Conservation (phyloP, 2,888 invertebrate species). For the Nemoura dubitans region DNA sequence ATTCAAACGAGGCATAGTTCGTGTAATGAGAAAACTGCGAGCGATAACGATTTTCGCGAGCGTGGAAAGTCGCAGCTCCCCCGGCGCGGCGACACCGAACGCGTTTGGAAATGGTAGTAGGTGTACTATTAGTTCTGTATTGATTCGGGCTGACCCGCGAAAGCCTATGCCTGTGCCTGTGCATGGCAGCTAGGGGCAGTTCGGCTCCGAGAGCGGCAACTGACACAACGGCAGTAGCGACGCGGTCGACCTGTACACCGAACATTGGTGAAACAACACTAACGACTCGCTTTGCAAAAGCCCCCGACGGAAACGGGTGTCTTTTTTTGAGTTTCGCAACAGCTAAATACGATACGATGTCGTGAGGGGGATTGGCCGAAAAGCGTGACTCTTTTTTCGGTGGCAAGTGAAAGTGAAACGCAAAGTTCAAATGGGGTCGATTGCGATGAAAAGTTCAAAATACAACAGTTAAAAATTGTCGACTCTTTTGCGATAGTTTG, state of each 20-base stretch:
- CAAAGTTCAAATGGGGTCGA: conserved; percentile 31
- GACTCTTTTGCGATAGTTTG: not conserved
- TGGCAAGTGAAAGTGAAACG: conserved; percentile 32
- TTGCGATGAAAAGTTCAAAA: conserved; percentile 13
- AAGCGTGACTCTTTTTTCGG: not conserved
- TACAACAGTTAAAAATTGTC: not conserved
- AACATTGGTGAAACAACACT: too few relatives aligned
- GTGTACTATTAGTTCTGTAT: conserved; percentile 46
- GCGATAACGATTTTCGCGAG: not conserved
- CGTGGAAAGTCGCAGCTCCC: not conserved
- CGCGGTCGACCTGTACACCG: not conserved
- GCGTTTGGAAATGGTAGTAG: conserved; percentile 34
- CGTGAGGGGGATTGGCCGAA: not conserved
- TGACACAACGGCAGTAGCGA: not conserved
- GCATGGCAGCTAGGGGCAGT: conserved; percentile 26
- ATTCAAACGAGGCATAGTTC: not conserved
- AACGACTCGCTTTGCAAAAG: too few relatives aligned
- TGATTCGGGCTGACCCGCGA: conserved; percentile 49
- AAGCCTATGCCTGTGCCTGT: conserved; percentile 19
- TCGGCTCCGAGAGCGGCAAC: conserved; percentile 16
- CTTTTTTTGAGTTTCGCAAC: too few relatives aligned
- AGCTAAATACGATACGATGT: too few relatives aligned
- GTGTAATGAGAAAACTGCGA: not conserved
- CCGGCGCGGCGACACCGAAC: not conserved
- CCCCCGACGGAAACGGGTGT: too few relatives aligned